phyloP scores from a whole-genome alignment of 2,888 invertebrate species.

The Saturnia pavonia region DNA sequence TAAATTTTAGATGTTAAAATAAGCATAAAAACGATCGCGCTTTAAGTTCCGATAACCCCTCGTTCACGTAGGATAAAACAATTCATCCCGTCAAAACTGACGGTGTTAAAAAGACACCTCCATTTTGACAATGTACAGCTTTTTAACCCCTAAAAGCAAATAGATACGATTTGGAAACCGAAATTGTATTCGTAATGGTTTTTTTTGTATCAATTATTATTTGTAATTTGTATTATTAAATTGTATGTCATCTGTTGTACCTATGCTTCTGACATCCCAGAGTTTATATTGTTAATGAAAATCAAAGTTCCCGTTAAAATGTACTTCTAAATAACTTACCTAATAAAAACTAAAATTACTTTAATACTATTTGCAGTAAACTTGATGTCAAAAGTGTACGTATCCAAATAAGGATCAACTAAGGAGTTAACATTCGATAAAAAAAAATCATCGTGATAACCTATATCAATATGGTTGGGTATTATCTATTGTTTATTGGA shows the following conservation, averaged over 20 bases:
- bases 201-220: slow-evolving; percentile 48
- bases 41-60: slow-evolving; percentile 60
- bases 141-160: slow-evolving; percentile 72
- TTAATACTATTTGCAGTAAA: neutral
- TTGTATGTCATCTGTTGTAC: slow-evolving; percentile 34
- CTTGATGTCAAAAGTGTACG: too few species aligned
- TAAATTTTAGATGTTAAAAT: slow-evolving; percentile 29
- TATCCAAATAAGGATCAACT: too few species aligned
- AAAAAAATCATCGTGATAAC: too few species aligned
- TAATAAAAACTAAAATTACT: neutral
- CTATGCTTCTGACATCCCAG: slow-evolving; percentile 37
- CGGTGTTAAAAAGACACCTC: slow-evolving; percentile 77
- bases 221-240: slow-evolving; percentile 43
- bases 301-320: neutral
- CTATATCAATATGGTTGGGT: too few species aligned
- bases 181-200: slow-evolving; percentile 71
- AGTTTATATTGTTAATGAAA: slow-evolving; percentile 19
- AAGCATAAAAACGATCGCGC: slow-evolving; percentile 29
- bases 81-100: slow-evolving; percentile 65
- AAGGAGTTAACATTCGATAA: too few species aligned
- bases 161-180: slow-evolving; percentile 65
- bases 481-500: too few species aligned
- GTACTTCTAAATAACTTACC: neutral
- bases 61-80: slow-evolving; percentile 55
- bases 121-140: slow-evolving; percentile 70